Percentiles rank a stretch among this genome's conserved stretches.
Evolutionary conservation across 2,888 invertebrate genomes (phyloP).

Genomic region (Hydrotaea diabolus): DNA sequence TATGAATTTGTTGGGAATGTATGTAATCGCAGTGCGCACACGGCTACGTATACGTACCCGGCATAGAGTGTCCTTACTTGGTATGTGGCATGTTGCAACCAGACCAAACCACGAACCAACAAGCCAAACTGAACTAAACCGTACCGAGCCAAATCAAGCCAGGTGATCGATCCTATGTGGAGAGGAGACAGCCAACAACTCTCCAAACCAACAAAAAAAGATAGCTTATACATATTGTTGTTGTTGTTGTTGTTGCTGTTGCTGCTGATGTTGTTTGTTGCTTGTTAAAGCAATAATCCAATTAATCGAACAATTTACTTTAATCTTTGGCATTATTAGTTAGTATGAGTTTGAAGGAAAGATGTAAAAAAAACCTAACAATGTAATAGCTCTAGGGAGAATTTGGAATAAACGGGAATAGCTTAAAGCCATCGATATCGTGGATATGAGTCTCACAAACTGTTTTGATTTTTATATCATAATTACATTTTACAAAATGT

Average conservation of each 20-base stretch:
- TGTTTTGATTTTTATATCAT: neutral
- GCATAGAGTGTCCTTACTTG: constrained; percentile 58
- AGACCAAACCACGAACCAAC: constrained; percentile 40
- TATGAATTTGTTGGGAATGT: constrained; percentile 69
- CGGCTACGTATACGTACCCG: neutral
- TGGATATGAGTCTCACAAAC: neutral
- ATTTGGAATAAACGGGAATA: neutral
- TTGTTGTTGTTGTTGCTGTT: constrained; percentile 8
- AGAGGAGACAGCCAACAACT: constrained; percentile 12
- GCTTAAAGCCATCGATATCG: neutral
- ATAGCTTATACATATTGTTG: constrained; percentile 53
- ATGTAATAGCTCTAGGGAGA: constrained; percentile 32
- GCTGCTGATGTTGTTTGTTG: constrained; percentile 41
- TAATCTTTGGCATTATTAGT: constrained; percentile 66
- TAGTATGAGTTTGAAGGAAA: constrained; percentile 51
- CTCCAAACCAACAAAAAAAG: constrained; percentile 9
- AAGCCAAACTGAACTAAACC: neutral
- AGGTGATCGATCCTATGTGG: constrained; percentile 42
- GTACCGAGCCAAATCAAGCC: constrained; percentile 37
- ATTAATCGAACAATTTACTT: constrained; percentile 71
- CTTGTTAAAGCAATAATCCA: constrained; percentile 70
- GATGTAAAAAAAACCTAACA: constrained; percentile 22
- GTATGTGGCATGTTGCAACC: constrained; percentile 57
- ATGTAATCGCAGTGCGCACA: constrained; percentile 17
- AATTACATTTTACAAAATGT: neutral